Evolutionary conservation across 1,140 invertebrate species (phyloP), one percentile per base, ranked within the genome.

Genomic region (Agrilus planipennis): DNA sequence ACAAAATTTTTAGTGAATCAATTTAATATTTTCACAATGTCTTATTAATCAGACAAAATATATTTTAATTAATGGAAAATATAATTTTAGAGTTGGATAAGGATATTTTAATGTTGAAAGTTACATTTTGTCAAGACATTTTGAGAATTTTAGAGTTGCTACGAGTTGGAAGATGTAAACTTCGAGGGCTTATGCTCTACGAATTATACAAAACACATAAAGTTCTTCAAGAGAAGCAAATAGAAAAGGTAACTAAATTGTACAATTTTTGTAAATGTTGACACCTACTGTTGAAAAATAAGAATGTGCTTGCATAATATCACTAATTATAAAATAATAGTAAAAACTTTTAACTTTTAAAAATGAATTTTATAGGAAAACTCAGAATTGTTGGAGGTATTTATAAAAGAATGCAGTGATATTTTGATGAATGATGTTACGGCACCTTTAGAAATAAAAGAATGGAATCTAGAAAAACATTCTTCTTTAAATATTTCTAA

Each of bases 81-180:
- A n/a, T n/a, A n/a, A n/a, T n/a, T n/a, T n/a, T n/a, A n/a, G n/a
- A n/a, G n/a, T n/a, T n/a, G n/a, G n/a, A n/a, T n/a, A n/a, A n/a
- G n/a, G n/a, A n/a, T 20, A 31, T 46, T 3, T 22, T 57, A 22
- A 16, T 34, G 10, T 21, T 46, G 5, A 58, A 58, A 52, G 54
- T 60, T 46, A 51, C 56, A 10, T 62, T 62, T 37, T 64, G 65
- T 12, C 49, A 57, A 21, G 64, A 68, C 14, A 50, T 68, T 7
- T 41, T 68, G 20, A 49, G 53, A 18, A 53, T 68, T 7, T 34
- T 68, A n/a, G 52, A 63, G 34, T 57, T 55, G 43, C 45, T 68
- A 11, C 52, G 54, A 7, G 57, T 59, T 9, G 65, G 66, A n/a
- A 54, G 63, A 42, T 61, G 60, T 44, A 67, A 64, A 38, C 50